A percentile compares a stretch with the other conserved stretches of the same genome.
phyloP scores from a whole-genome alignment of 2,888 invertebrate genomes.

The Oligia latruncula region DNA sequence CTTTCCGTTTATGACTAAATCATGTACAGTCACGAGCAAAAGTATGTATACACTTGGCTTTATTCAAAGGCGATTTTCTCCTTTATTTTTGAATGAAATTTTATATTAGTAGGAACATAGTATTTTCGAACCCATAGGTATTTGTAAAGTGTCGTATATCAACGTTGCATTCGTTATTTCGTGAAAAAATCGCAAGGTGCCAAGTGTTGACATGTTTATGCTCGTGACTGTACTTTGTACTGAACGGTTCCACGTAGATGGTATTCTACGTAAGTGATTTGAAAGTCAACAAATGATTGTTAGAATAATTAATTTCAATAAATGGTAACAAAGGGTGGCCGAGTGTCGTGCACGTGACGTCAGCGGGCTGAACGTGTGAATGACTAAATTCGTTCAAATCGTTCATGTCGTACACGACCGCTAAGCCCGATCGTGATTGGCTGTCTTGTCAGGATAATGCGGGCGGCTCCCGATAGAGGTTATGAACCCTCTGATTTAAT shows the following conservation, averaged over 20 bases:
- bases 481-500: slow-evolving; percentile 87
- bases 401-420: slow-evolving; percentile 74
- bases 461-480: slow-evolving; percentile 82
- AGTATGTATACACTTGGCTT: too few relatives aligned
- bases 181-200: too few relatives aligned
- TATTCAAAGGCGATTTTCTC: too few relatives aligned
- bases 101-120: too few relatives aligned
- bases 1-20: slow-evolving; percentile 52
- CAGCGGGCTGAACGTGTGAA: slow-evolving; percentile 64
- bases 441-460: slow-evolving; percentile 82
- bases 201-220: too few relatives aligned
- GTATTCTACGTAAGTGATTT: slow-evolving; percentile 58
- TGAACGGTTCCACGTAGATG: slow-evolving; percentile 47
- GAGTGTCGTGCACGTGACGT: slow-evolving; percentile 49
- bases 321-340: slow-evolving; percentile 51
- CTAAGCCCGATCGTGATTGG: slow-evolving; percentile 83
- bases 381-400: slow-evolving; percentile 80
- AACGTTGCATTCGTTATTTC: too few relatives aligned
- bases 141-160: too few relatives aligned
- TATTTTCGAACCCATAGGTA: too few relatives aligned
- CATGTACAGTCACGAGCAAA: too few relatives aligned
- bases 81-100: too few relatives aligned
- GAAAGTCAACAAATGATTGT: slow-evolving; percentile 61
- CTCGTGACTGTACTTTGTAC: too few relatives aligned
- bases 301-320: slow-evolving; percentile 60